Conservation (phyloP, 2,888 invertebrate species). For the Melinopterus prodromus region DNA sequence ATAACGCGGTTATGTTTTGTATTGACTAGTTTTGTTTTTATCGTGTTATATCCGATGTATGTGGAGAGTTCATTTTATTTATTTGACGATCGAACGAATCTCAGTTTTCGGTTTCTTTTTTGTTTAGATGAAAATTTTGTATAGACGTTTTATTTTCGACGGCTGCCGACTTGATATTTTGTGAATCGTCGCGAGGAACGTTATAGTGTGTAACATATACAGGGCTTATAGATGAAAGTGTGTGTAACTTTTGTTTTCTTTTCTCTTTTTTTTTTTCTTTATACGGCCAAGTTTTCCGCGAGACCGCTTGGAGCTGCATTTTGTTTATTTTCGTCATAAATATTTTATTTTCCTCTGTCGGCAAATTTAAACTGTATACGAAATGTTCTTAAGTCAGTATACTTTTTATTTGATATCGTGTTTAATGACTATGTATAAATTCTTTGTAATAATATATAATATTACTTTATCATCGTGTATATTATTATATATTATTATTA, state of each 20-base stretch:
- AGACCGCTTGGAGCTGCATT: neutral
- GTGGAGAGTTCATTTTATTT: neutral
- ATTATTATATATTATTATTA: neutral
- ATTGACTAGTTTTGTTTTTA: neutral
- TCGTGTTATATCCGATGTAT: neutral
- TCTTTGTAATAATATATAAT: neutral
- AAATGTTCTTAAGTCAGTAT: neutral
- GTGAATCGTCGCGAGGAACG: neutral
- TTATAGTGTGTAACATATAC: neutral
- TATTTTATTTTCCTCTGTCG: neutral
- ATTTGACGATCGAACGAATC: conserved; percentile 8
- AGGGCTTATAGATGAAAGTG: conserved; percentile 4
- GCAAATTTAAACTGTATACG: neutral
- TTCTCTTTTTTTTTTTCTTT: neutral
- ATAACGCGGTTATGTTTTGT: no score
- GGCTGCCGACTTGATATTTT: neutral
- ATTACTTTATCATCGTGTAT: neutral
- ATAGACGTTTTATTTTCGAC: neutral
- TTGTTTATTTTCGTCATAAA: neutral
- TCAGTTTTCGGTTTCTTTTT: conserved; percentile 6
- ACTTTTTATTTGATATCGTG: neutral
- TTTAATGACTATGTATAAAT: neutral
- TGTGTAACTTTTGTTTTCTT: neutral
- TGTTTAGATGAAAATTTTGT: neutral
- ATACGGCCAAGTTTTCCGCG: neutral